Percentiles rank a stretch among this genome's conserved stretches.
Conservation (phyloP, 2,797 vertebrate species). For the Cirrhinus mrigala region DNA sequence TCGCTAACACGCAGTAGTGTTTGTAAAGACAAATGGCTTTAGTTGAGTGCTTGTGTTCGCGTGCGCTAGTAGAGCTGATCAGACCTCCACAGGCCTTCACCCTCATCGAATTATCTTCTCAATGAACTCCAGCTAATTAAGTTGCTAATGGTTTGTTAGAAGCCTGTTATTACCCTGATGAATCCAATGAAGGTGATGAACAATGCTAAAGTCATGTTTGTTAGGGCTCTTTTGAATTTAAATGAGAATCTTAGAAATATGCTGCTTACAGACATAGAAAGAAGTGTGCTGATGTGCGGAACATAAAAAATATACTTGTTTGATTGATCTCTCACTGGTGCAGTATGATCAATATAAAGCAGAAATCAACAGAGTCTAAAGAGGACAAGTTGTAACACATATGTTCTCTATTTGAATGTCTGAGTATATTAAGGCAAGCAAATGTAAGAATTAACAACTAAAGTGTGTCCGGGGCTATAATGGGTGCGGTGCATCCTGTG, state of each 20-base stretch:
- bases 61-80: conserved; percentile 8
- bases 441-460: background rate
- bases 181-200: conserved; percentile 69
- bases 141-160: conserved; percentile 72
- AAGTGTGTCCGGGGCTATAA: background rate
- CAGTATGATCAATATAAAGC: background rate
- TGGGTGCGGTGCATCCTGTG: no score
- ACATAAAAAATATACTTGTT: background rate
- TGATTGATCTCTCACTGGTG: background rate
- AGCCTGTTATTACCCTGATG: conserved; percentile 73
- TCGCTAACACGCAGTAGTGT: background rate
- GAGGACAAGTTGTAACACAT: background rate
- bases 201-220: conserved; percentile 69
- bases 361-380: background rate
- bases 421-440: background rate
- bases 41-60: conserved; percentile 31
- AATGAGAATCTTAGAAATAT: conserved; percentile 19
- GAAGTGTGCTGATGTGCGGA: background rate
- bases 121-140: conserved; percentile 71
- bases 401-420: background rate
- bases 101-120: conserved; percentile 32
- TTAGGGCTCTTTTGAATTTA: conserved; percentile 18
- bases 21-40: conserved; percentile 2
- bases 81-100: conserved; percentile 21
- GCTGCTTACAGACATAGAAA: background rate